phyloP scores from a whole-genome alignment of 2,888 invertebrate species.

The Parelbella ahira region DNA sequence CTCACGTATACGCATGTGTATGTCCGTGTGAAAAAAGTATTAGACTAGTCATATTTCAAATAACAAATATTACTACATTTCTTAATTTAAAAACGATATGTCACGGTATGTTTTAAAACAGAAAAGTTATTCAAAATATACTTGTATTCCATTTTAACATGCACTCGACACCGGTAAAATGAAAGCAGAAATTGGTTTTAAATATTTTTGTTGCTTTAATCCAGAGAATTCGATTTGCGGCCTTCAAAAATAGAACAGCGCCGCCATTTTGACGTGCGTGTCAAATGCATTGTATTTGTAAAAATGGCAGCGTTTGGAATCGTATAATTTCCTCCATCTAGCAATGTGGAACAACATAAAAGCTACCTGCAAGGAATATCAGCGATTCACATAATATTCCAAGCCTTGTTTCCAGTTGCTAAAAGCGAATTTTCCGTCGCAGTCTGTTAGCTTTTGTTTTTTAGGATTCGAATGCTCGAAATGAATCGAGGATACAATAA shows the following conservation, averaged over 20 bases:
- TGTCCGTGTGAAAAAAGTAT: too few species aligned
- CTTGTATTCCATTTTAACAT: slow-evolving; percentile 3
- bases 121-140: not conserved
- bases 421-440: slow-evolving; percentile 12
- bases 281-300: slow-evolving; percentile 23
- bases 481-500: slow-evolving; percentile 24
- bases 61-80: too few species aligned
- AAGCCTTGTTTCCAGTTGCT: slow-evolving; percentile 13
- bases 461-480: slow-evolving; percentile 21
- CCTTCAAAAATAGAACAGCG: slow-evolving; percentile 12
- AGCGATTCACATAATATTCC: not conserved
- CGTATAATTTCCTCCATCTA: slow-evolving; percentile 20
- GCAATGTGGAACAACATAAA: slow-evolving; percentile 14
- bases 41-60: too few species aligned
- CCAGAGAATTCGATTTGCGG: slow-evolving; percentile 13
- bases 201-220: slow-evolving; percentile 10
- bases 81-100: too few species aligned
- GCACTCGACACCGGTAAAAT: not conserved
- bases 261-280: slow-evolving; percentile 20
- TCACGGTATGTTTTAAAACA: too few species aligned
- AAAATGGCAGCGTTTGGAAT: slow-evolving; percentile 19
- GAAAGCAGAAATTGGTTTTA: not conserved
- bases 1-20: too few species aligned
- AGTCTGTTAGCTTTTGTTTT: slow-evolving; percentile 4
- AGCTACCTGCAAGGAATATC: slow-evolving; percentile 19